Evolutionary conservation across 2,113 vertebrate species (phyloP), one percentile per base, ranked within the genome.

Genomic region (Solea senegalensis): DNA sequence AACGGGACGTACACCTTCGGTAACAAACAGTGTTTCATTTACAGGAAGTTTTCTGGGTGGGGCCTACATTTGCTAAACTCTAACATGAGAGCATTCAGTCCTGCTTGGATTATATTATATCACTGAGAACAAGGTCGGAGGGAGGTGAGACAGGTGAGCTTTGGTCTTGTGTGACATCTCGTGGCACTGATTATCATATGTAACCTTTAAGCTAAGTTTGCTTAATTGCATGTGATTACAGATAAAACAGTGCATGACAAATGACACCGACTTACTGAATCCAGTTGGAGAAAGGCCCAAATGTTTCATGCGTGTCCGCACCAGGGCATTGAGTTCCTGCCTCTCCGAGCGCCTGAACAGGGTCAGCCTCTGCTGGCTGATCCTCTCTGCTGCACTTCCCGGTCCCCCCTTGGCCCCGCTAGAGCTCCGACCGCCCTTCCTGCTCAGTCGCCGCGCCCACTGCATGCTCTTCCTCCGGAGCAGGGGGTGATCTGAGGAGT

Each of bases 381-480:
- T 95, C 64, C 92, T 89, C 75, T 95, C 94, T 0, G 94, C 93
- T 0, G 94, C 92, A 0, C 92, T 94, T 9, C 92, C 92, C 0
- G 89, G 72, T 3, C 88, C 92, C 26, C 92, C 92, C 73, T 94
- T 94, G 76, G 91, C 82, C 4, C 89, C 88, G 0, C 88, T 81
- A 14, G 89, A 90, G 15, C 89, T 69, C 11, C 94, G 91, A 0
- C 92, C 92, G 0, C 94, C 93, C 67, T 94, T 94, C 62, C 95
- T 86, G 87, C 94, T 94, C 63, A 95, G 90, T 15, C 94, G 86
- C 28, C 94, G 88, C 0, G 94, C 94, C 94, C 94, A 95, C 86
- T 94, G 94, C 94, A 95, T 94, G 88, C 94, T 95, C 86, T 95
- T 95, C 78, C 94, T 91, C 63, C 94, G 82, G 21, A 95, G 92